Percentiles rank a stretch among this genome's conserved stretches.
phyloP scores from a whole-genome alignment of 92 coral and sea anemone genomes.

The Heteractis magnifica region DNA sequence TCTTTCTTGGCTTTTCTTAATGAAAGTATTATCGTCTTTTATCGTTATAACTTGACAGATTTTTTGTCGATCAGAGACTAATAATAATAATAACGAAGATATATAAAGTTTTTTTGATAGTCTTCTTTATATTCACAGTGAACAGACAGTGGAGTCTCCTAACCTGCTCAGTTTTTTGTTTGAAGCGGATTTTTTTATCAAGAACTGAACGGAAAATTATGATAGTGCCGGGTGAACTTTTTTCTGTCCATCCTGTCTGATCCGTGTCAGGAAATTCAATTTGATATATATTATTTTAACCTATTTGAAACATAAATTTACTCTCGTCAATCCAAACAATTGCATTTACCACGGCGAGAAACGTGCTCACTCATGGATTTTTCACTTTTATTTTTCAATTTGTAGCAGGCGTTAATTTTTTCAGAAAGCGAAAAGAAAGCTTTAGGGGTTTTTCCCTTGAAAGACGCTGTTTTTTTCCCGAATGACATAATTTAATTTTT shows the following conservation, averaged over 20 bases:
- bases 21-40: too few relatives aligned
- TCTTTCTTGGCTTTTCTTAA: too few relatives aligned
- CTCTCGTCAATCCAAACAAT: background rate
- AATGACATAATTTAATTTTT: constrained; percentile 25
- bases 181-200: too few relatives aligned
- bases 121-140: too few relatives aligned
- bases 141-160: too few relatives aligned
- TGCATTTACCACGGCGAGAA: background rate
- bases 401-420: background rate
- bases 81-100: too few relatives aligned
- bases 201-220: too few relatives aligned
- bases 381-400: background rate
- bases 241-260: background rate
- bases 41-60: too few relatives aligned
- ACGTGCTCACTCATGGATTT: background rate
- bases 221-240: background rate
- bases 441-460: constrained; percentile 24
- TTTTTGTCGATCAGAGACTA: too few relatives aligned
- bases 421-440: constrained; percentile 4
- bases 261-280: background rate
- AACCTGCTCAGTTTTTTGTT: too few relatives aligned
- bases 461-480: constrained; percentile 22
- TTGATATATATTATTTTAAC: background rate
- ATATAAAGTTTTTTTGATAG: too few relatives aligned
- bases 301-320: background rate